Percentiles rank a stretch among this genome's conserved stretches.
Conservation (phyloP, 2,797 vertebrate genomes). For the Botia kubotai region DNA sequence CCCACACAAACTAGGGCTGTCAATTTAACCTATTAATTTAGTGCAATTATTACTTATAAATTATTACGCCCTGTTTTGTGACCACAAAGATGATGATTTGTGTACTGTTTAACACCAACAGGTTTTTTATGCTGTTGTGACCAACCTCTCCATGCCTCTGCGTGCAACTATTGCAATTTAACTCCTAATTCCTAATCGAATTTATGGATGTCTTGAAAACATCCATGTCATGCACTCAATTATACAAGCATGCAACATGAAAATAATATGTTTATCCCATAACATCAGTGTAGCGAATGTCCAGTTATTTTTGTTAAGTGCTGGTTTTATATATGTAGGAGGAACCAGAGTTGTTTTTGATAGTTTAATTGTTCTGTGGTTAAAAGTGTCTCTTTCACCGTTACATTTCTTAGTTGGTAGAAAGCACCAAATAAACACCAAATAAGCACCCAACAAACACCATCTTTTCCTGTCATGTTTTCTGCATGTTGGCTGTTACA, state of each 20-base stretch:
- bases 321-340: not conserved
- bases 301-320: slow-evolving; percentile 21
- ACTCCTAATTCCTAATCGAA: slow-evolving; percentile 19
- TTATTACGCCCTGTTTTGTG: slow-evolving; percentile 12
- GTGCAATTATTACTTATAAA: too few species aligned
- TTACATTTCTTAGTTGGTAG: not conserved
- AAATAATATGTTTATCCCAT: not conserved
- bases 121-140: slow-evolving; percentile 44
- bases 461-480: not conserved
- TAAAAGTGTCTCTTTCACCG: not conserved
- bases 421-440: slow-evolving; percentile 13
- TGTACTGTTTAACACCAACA: slow-evolving; percentile 41
- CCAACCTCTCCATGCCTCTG: slow-evolving; percentile 47
- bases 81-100: not conserved
- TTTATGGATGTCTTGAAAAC: slow-evolving; percentile 35
- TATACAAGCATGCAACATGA: slow-evolving; percentile 13
- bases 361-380: slow-evolving; percentile 20
- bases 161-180: slow-evolving; percentile 46
- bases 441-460: slow-evolving; percentile 3
- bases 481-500: not conserved
- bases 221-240: too few species aligned
- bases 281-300: not conserved
- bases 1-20: too few species aligned
- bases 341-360: slow-evolving; percentile 9
- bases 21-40: too few species aligned